Evolutionary conservation across 2,888 invertebrate species (phyloP), one percentile per base, ranked within the genome.

Genomic region (Graphium colonna): DNA sequence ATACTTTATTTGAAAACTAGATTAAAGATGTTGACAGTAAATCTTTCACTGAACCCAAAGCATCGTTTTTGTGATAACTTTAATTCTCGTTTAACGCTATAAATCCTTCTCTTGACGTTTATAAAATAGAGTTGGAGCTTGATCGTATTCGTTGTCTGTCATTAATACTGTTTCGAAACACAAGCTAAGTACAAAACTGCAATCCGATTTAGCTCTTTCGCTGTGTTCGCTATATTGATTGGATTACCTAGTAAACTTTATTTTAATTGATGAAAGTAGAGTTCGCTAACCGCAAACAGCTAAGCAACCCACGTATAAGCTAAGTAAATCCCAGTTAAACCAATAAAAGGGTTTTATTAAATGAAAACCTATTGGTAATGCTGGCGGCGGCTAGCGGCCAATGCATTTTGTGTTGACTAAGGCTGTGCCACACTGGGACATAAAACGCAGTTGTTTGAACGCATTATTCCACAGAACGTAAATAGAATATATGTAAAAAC

Each of bases 281-380:
- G 53, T 49, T 49, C 49, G 44, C 39, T 53, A 53, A 53, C 44
- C 66, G 64, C 64, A 68, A 64, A 65, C 61, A 68, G 67, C 66
- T 70, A 68, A 71, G 65, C 64, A 53, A 53, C 39, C 44, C 49
- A 40, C 40, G 54, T 51, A 51, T 55, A 65, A 65, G 62, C 60
- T 71, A 71, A 61, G 72, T 75, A 82, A 88, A 83, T 83, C 87
- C 79, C 62, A 77, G 77, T 76, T 87, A 87, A 88, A 82, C 87
- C 87, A 85, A 87, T 87, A 84, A 88, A 86, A 77, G 85, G 87
- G 78, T 82, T 77, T 36, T 79, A 80, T 81, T 82, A 81, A 84
- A 85, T 82, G 82, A 80, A 87, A 84, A 82, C 82, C 85, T 86
- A 87, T 81, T 79, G 85, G 82, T 38, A 78, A 82, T 81, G 75